Base-by-base conservation (phyloP, 2,888 invertebrate species). In the Tholera decimalis region DNA sequence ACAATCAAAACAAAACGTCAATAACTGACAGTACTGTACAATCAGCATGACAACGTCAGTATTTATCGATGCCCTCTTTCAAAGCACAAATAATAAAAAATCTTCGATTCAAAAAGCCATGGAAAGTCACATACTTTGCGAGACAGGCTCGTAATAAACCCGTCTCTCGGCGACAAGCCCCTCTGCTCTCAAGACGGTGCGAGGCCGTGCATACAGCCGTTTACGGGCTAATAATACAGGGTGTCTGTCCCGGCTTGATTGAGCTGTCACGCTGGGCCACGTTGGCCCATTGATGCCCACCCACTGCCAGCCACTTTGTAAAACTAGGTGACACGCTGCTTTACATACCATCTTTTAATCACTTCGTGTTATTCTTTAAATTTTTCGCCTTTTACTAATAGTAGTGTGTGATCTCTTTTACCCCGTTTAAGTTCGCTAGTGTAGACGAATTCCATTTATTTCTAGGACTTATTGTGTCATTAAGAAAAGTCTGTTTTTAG, bases 221-320 rank as follows among this genome's bases (percentile, higher is more conserved):
- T 18, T 43, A 41, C 24, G 55, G 37, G 55, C 60, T 69, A 68
- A 76, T 78, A 76, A 78, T 59, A 60, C 53, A 50, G 46, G 37
- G 63, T 70, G 60, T 68, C 79, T 26, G 35, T 46, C 35, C 62
- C 28, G 46, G 26, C 68, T 46, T 63, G 79, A 76, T 76, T 76
- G 75, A 78, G 69, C 74, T 76, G 75, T 73, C 79, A 74, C 26
- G 55, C 56, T 22, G 20, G 47, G 20, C 15, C 37, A 18, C 39
- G 18, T 35, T 20, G 61, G 46, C 22, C 55, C 63, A 39, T 26
- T 37, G 47, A 9, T 28, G 46, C 37, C 65, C 66, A 33, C 44
- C 18, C 37, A 5, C 35, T 39, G 35, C 35, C 73, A 43, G n/a
- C 3, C 68, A 54, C 30, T 72, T 54, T 35, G 24, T 39, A 13